A percentile compares a stretch with the other conserved stretches of the same genome.
These are phyloP conservation scores for Anticlea derivata DNA, from an alignment of 2,888 invertebrate species.

Conservation along the genomic window DNA sequence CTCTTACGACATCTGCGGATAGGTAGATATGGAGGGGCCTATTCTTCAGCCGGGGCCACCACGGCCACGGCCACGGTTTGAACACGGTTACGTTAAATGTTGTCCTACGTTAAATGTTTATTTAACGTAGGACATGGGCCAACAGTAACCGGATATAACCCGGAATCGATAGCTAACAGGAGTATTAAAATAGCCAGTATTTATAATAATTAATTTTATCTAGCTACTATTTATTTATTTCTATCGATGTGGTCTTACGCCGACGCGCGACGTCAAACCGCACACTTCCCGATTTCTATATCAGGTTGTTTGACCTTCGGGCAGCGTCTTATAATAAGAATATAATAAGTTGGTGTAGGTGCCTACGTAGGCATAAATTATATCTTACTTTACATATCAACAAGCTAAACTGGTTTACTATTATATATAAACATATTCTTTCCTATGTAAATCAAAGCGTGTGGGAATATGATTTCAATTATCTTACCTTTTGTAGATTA, in stretches of 20 bases:
- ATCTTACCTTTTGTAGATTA: no score
- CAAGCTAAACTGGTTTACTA: conserved; percentile 17
- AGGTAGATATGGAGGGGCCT: no score
- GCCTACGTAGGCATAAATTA: conserved; percentile 16
- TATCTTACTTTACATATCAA: conserved; percentile 10
- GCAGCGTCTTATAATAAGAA: conserved; percentile 12
- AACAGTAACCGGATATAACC: not conserved
- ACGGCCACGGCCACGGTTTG: no score
- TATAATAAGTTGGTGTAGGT: not conserved
- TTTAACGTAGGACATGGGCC: no score
- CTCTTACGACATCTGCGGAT: no score
- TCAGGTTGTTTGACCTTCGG: conserved; percentile 63
- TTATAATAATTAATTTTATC: not conserved
- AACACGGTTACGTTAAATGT: no score
- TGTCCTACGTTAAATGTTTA: no score
- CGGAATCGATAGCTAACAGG: not conserved
- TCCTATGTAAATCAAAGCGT: conserved; percentile 3
- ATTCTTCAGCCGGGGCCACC: no score
- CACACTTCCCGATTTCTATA: conserved; percentile 71
- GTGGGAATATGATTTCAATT: no score
- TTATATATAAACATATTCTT: conserved; percentile 6
- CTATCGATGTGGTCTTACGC: conserved; percentile 18
- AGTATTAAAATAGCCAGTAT: not conserved
- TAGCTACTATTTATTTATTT: conserved; percentile 9
- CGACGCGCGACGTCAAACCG: conserved; percentile 29